Conservation (phyloP, 2,113 vertebrate genomes). For the Pteropus alecto region DNA sequence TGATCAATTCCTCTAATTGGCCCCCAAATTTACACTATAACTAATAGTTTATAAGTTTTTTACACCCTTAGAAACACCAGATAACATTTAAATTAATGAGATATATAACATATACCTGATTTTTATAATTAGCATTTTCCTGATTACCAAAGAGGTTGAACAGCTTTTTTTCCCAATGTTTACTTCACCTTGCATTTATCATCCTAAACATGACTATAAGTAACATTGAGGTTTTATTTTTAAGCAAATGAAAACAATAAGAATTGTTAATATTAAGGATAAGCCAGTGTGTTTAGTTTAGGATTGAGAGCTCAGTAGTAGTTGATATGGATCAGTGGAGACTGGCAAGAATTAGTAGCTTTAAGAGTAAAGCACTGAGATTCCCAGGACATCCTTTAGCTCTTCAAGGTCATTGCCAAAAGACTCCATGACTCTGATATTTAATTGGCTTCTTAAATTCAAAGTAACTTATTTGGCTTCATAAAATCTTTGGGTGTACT, state of each 20-base stretch:
- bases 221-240: background rate
- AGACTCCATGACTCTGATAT: background rate
- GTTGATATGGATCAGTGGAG: background rate
- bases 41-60: background rate
- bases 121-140: background rate
- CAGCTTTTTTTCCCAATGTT: background rate
- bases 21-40: background rate
- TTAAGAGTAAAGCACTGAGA: background rate
- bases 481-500: background rate
- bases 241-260: background rate
- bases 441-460: slow-evolving; percentile 30
- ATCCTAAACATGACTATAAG: background rate
- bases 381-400: background rate
- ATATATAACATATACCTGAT: too few species aligned
- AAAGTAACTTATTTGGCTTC: slow-evolving; percentile 42
- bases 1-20: background rate
- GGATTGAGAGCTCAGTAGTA: background rate
- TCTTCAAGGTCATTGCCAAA: background rate
- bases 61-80: background rate
- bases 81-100: background rate
- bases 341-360: background rate
- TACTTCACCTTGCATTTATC: background rate
- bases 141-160: background rate
- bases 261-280: background rate
- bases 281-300: background rate